Evolutionary conservation across 2,888 invertebrate genomes (phyloP).

Genomic region (Macrophya annulata): DNA sequence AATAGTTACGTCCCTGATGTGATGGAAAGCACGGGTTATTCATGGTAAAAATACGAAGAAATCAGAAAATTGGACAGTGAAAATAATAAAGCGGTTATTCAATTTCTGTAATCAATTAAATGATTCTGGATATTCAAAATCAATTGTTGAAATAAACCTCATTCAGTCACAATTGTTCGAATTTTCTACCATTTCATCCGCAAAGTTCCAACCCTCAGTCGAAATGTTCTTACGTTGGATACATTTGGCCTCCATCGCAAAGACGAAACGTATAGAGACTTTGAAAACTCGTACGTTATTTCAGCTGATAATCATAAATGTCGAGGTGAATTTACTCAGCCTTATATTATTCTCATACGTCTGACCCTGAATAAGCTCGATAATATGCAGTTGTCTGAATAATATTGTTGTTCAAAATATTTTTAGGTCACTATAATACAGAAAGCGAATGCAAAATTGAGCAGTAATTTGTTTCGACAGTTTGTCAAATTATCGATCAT

Average conservation of each 20-base stretch:
- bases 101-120: neutral
- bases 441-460: neutral
- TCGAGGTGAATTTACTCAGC: neutral
- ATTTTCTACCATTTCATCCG: neutral
- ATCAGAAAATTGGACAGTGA: neutral
- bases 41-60: neutral
- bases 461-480: neutral
- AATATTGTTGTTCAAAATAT: neutral
- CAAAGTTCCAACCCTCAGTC: neutral
- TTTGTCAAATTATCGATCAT: neutral
- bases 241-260: neutral
- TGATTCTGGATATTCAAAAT: neutral
- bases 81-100: neutral
- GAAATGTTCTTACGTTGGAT: too few species aligned
- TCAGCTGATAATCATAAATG: neutral
- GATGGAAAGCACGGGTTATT: neutral
- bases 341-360: neutral
- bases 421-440: neutral
- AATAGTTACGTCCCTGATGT: conserved; percentile 85
- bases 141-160: neutral
- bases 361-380: neutral
- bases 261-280: neutral
- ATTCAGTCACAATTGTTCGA: neutral
- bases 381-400: neutral
- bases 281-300: neutral